Base-by-base conservation (phyloP, 2,797 vertebrate species). In the Myripristis jacobus region DNA sequence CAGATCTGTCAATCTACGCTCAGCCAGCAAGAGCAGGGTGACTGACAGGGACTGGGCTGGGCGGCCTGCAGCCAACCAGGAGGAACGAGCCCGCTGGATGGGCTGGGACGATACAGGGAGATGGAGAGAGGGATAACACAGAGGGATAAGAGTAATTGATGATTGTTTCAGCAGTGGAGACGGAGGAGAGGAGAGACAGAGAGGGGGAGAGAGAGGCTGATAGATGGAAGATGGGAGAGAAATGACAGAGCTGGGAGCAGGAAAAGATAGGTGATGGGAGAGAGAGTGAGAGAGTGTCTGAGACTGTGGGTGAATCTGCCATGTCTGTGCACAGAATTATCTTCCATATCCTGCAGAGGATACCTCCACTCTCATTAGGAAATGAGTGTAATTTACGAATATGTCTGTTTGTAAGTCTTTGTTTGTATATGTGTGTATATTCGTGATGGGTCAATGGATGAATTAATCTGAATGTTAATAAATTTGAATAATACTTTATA, bases 121-220 rank as follows among this genome's bases (percentile, higher is more conserved):
- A 92, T 86, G 70, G 86, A 88, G 79, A 63, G 68, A 79, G 75
- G 86, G 95, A 96, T 95, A 94, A 93, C 94, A 94, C 85, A 79
- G 89, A 94, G 93, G 93, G 95, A 96, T 96, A 95, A 95, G 94
- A 87, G 95, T 96, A 97, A 98, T 94, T 96, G 95, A 97, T 96
- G 95, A 96, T 96, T 96, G 94, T 96, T 97, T 97, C 94, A 95
- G 92, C 92, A 88, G 84, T 24, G 77, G 77, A 86, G 75, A 38
- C 68, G 77, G 75, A 65, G 64, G 72, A 68, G 72, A 52, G 73
- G 53, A 18, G 61, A 25, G 41, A 38, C 58, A 38, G 57, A 52
- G 69, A 55, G 46, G 70, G 57, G 58, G 44, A 64, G 64, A 61
- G 66, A 75, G 27, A 67, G 64, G 69, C 57, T 70, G 79, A 87